Evolutionary conservation across 2,113 vertebrate genomes (phyloP).

Genomic region (Potamarius usumacintae): DNA sequence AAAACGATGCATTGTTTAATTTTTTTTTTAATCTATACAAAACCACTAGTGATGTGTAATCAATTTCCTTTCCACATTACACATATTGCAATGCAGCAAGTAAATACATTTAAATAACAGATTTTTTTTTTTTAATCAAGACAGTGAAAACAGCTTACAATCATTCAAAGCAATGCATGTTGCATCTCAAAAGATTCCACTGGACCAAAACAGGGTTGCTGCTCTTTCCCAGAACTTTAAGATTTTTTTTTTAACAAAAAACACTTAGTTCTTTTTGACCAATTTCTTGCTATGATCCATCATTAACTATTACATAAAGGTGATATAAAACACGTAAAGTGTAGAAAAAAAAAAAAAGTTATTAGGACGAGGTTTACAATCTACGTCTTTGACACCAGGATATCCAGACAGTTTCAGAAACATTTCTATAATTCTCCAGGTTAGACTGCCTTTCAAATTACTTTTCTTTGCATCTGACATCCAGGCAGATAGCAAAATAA

Average conservation of each 20-base stretch:
- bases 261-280: neutral
- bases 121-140: too few species aligned
- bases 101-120: neutral
- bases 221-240: neutral
- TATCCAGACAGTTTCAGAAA: neutral
- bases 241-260: neutral
- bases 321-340: neutral
- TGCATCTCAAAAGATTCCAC: neutral
- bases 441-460: neutral
- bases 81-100: neutral
- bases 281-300: neutral
- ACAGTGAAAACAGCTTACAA: neutral
- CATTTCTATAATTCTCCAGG: neutral
- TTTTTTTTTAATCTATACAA: neutral
- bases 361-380: neutral
- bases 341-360: neutral
- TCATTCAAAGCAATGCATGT: neutral
- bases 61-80: neutral
- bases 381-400: neutral
- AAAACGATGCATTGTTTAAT: neutral
- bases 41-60: neutral
- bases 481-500: neutral
- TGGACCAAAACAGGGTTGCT: neutral
- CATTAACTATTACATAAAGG: neutral
- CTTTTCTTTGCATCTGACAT: neutral